These are phyloP conservation scores for Caenorhabditis brenneri DNA, from an alignment of 1,140 invertebrate genomes.

Conservation along the genomic window DNA sequence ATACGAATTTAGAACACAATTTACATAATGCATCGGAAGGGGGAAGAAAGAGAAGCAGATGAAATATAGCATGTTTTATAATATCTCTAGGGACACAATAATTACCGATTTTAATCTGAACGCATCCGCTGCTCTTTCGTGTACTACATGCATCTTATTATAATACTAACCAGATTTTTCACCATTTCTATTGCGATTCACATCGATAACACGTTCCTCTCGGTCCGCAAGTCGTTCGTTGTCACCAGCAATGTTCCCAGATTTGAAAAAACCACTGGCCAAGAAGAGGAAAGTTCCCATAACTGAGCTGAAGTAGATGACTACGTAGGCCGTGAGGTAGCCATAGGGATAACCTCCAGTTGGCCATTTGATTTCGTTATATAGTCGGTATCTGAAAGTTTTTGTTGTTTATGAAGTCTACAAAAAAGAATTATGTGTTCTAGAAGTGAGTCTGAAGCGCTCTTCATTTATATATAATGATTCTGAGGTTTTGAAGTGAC, in stretches of 20 bases:
- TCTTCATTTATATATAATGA: too few species aligned
- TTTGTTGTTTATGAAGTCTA: neutral
- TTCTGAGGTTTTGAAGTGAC: too few species aligned
- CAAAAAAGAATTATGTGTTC: too few species aligned
- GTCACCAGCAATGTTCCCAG: constrained; percentile 69
- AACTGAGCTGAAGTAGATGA: constrained; percentile 62
- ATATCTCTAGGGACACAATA: constrained; percentile 45
- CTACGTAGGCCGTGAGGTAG: constrained; percentile 62
- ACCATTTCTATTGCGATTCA: constrained; percentile 35
- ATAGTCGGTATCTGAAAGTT: constrained; percentile 62
- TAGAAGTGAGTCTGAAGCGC: too few species aligned
- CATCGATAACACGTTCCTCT: constrained; percentile 60
- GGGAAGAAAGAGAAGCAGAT: neutral
- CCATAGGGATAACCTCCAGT: constrained; percentile 62
- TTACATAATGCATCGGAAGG: constrained; percentile 14
- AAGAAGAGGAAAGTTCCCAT: constrained; percentile 62
- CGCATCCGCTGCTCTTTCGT: neutral
- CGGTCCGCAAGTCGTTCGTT: constrained; percentile 64
- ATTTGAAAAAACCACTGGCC: constrained; percentile 63
- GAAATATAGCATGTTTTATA: constrained; percentile 46
- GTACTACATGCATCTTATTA: neutral
- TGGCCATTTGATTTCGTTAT: constrained; percentile 70
- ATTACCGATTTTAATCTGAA: constrained; percentile 51
- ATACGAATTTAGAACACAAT: constrained; percentile 54
- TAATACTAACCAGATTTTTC: constrained; percentile 45